Evolutionary conservation across 2,888 invertebrate genomes (phyloP).

Genomic region (Cremastinae sp.): DNA sequence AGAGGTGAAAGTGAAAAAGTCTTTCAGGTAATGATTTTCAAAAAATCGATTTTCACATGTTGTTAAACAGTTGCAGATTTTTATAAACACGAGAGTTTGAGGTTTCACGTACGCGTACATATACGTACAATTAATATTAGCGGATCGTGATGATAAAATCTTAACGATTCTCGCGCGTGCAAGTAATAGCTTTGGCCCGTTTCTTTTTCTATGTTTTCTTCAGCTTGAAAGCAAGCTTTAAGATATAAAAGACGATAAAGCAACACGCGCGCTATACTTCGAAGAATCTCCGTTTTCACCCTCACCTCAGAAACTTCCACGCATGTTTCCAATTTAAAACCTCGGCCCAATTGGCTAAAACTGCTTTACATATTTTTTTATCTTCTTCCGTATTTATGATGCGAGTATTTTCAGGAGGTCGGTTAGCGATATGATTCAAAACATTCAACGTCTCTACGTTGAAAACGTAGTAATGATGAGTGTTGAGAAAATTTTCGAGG

Average conservation of each 20-base stretch:
- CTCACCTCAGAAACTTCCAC: not conserved
- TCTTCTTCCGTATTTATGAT: no score
- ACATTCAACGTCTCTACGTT: no score
- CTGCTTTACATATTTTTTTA: not conserved
- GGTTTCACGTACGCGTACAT: no score
- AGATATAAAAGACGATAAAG: conserved; percentile 24
- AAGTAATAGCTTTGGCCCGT: conserved; percentile 37
- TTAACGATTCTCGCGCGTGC: conserved; percentile 52
- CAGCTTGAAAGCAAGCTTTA: conserved; percentile 4
- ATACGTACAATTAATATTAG: conserved; percentile 41
- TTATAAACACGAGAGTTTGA: no score
- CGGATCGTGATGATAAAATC: conserved; percentile 50
- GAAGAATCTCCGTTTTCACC: conserved; percentile 2
- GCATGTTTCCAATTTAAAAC: conserved; percentile 7
- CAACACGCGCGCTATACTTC: conserved; percentile 27
- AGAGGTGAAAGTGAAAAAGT: no score
- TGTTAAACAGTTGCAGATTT: no score
- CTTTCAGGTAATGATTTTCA: no score
- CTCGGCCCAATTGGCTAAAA: not conserved
- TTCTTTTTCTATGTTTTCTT: conserved; percentile 13
- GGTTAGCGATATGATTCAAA: no score
- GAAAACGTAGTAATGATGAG: no score
- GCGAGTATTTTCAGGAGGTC: no score
- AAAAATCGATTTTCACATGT: no score
- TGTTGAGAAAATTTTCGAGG: no score